phyloP scores from a whole-genome alignment of 2,797 vertebrate genomes.

The Luscinia luscinia region DNA sequence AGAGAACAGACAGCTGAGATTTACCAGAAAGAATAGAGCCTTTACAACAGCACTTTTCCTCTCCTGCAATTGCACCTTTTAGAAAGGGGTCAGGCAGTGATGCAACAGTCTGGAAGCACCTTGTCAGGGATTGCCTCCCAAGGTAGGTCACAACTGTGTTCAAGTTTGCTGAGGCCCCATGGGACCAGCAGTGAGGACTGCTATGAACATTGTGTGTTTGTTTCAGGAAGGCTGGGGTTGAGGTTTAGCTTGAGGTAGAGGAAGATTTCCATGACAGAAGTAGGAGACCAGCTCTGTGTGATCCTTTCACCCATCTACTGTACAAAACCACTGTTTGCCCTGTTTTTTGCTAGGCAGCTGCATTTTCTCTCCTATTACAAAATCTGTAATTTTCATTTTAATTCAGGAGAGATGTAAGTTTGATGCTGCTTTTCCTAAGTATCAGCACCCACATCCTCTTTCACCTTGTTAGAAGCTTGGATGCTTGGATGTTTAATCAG shows the following conservation, averaged over 20 bases:
- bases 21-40: not conserved
- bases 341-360: not conserved
- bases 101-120: accelerated
- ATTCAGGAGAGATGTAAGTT: not conserved
- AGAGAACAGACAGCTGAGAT: not conserved
- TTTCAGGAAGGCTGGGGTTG: not conserved
- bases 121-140: not conserved
- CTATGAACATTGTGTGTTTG: not conserved
- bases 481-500: not conserved
- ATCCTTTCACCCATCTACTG: not conserved
- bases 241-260: not conserved
- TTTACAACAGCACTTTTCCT: not conserved
- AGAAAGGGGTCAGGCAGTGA: not conserved
- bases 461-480: not conserved
- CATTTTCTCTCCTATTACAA: not conserved
- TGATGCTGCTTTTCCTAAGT: not conserved
- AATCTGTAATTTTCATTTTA: not conserved
- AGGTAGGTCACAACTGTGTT: not conserved
- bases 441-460: not conserved
- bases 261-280: not conserved
- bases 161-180: not conserved
- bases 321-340: not conserved
- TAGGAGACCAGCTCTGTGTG: not conserved
- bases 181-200: not conserved
- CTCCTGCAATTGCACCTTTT: not conserved